Base-by-base conservation (phyloP, 2,113 vertebrate genomes). In the Fulica atra region DNA sequence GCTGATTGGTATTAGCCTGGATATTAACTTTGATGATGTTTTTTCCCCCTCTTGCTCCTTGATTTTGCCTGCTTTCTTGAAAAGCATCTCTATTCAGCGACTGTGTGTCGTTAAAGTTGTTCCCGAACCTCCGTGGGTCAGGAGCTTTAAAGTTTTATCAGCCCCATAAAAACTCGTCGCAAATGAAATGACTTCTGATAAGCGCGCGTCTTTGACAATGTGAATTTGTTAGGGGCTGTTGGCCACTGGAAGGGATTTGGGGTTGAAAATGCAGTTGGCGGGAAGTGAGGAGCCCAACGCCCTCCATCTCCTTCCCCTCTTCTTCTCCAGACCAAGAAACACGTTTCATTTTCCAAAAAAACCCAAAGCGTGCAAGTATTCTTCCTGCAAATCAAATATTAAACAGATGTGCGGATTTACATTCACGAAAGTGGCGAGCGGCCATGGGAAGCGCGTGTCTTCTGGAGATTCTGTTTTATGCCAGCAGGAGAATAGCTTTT, bases 81-180 rank as follows among this genome's bases (percentile, higher is more conserved):
- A 90, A 92, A 91, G 53, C 80, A 82, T 87, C 92, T 82, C 95
- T 57, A 51, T 88, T 93, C 91, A 88, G 93, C 35, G 7, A 72
- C 88, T 82, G 48, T 73, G 44, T 96, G 81, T 88, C 90, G 93
- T 97, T 92, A 95, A 95, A 92, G 81, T 78, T 3, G 2, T 88
- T 93, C 89, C 78, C 77, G 54, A 88, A 87, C 91, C 92, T 92
- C 90, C 33, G 16, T 86, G 72, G 93, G 81, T 92, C 91, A 93
- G 93, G 90, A 94, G 93, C 97, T 98, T 98, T 98, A 97, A 98
- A 98, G 94, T 98, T 98, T 98, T 98, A 98, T 98, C 97, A 97
- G 95, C 91, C 92, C 91, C 96, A 95, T 98, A 98, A 98, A 98
- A 98, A 70, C 87, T 94, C 95, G 96, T 97, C 97, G 94, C 95